A percentile compares a stretch with the other conserved stretches of the same genome.
Conservation (phyloP, 1,140 invertebrate genomes). For the Drosophila sucinea region DNA sequence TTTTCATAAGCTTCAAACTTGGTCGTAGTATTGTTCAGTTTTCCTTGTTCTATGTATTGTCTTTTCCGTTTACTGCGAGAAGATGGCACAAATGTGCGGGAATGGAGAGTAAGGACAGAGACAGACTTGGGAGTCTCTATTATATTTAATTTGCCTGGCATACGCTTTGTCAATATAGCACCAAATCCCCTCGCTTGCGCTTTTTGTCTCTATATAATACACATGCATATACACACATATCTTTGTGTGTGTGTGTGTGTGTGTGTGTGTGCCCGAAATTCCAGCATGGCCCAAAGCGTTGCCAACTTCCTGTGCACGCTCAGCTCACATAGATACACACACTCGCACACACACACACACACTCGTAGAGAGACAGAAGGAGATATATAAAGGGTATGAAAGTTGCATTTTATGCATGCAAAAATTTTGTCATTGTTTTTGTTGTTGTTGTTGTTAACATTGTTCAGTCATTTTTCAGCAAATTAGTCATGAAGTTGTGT, state of each 20-base stretch:
- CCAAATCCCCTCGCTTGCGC: conserved; percentile 24
- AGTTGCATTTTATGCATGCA: conserved; percentile 60
- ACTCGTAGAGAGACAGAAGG: not conserved
- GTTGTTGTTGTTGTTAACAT: conserved; percentile 52
- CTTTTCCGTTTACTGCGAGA: conserved; percentile 47
- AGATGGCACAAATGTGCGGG: conserved; percentile 23
- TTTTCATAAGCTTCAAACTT: conserved; percentile 65
- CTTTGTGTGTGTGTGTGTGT: not conserved
- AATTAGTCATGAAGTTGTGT: conserved; percentile 73
- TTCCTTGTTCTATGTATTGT: conserved; percentile 43
- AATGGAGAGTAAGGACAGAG: not conserved
- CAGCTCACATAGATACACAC: conserved; percentile 24
- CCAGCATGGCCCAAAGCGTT: conserved; percentile 63
- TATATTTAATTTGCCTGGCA: conserved; percentile 76
- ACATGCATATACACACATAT: not conserved
- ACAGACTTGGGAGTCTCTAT: conserved; percentile 50
- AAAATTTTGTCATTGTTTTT: conserved; percentile 36
- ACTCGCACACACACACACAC: conserved; percentile 8
- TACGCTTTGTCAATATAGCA: conserved; percentile 77
- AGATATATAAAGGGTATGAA: conserved; percentile 35
- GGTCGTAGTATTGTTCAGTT: conserved; percentile 25
- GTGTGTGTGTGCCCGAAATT: conserved; percentile 53
- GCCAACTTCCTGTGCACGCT: conserved; percentile 66
- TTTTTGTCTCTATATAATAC: not conserved
- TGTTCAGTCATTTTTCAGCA: conserved; percentile 71